These are phyloP conservation scores for Lydus trimaculatus DNA, from an alignment of 2,888 invertebrate genomes.

Conservation along the genomic window DNA sequence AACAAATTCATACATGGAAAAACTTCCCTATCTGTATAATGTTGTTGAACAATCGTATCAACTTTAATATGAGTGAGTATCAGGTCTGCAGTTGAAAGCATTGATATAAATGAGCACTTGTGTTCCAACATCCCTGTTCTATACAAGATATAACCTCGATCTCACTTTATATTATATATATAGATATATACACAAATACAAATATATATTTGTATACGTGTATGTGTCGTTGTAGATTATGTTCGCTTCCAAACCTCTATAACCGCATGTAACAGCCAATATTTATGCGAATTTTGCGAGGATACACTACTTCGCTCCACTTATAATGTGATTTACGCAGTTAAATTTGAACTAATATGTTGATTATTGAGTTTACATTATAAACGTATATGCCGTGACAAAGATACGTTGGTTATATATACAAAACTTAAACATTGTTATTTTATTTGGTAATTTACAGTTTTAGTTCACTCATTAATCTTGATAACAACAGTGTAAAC, in stretches of 20 bases:
- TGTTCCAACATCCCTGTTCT: slow-evolving; percentile 31
- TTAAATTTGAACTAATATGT: slow-evolving; percentile 51
- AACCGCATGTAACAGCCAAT: slow-evolving; percentile 41
- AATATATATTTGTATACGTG: slow-evolving; percentile 21
- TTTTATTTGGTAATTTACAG: slow-evolving; percentile 14
- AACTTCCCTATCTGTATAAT: neutral
- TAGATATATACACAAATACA: neutral
- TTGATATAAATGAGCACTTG: slow-evolving; percentile 47
- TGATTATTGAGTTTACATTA: slow-evolving; percentile 47
- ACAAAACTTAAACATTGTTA: slow-evolving; percentile 13
- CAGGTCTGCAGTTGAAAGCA: slow-evolving; percentile 47
- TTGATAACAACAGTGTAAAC: neutral
- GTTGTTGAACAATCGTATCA: slow-evolving; percentile 48
- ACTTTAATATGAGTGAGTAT: slow-evolving; percentile 46
- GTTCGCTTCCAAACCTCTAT: slow-evolving; percentile 32
- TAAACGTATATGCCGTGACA: slow-evolving; percentile 37
- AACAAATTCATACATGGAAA: neutral
- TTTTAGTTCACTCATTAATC: neutral
- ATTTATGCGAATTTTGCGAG: slow-evolving; percentile 49
- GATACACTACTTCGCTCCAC: slow-evolving; percentile 38
- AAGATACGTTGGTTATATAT: slow-evolving; percentile 30
- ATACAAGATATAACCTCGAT: slow-evolving; percentile 40
- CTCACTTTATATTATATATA: slow-evolving; percentile 22
- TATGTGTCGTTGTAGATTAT: slow-evolving; percentile 33
- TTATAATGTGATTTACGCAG: slow-evolving; percentile 52